Evolutionary conservation across 2,888 invertebrate genomes (phyloP), one percentile per base, ranked within the genome.

Genomic region (Lepidocyrtinus sp.): DNA sequence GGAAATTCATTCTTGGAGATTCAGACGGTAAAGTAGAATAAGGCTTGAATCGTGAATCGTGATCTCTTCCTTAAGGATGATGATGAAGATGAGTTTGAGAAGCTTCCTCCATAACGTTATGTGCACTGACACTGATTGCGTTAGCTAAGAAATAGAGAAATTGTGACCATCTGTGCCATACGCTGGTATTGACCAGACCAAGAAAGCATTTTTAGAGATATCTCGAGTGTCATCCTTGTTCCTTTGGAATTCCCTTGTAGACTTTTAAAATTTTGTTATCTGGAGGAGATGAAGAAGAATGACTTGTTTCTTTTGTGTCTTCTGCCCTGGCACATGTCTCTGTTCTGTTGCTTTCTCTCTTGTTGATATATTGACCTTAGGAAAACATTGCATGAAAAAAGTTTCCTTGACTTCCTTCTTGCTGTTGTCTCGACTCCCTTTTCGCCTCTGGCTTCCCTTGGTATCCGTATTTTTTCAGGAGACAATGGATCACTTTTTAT

Each of bases 91-190:
- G 36, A 36, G 21, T 19, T 21, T 19, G 59, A 59, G 59, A 9
- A 59, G 59, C n/a, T 5, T 19, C 21, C 22, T 59, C 59, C 59
- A 50, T 50, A 50, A 50, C 17, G 50, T 50, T 62, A 36, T 70
- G 9, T 61, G 25, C 77, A 84, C 82, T 85, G 85, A 85, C 85
- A 83, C 84, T 85, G 84, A 85, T 85, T 84, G 77, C 82, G 62
- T 64, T 80, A 75, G 63, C 36, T 9, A 36, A 12, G 12, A 36
- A 36, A 36, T 5, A 5, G 12, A 36, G 67, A 75, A 82, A 84
- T 83, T 79, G 78, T 81, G 80, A 81, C 75, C 83, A 82, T 81
- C 83, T 82, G 81, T 75, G 81, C 72, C 80, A 75, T 72, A 19
- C 7, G 7, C n/a, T n/a, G 21, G 36, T 59, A 59, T 59, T 59